Evolutionary conservation across 2,888 invertebrate species (phyloP).

Genomic region (Limnephilus marmoratus): DNA sequence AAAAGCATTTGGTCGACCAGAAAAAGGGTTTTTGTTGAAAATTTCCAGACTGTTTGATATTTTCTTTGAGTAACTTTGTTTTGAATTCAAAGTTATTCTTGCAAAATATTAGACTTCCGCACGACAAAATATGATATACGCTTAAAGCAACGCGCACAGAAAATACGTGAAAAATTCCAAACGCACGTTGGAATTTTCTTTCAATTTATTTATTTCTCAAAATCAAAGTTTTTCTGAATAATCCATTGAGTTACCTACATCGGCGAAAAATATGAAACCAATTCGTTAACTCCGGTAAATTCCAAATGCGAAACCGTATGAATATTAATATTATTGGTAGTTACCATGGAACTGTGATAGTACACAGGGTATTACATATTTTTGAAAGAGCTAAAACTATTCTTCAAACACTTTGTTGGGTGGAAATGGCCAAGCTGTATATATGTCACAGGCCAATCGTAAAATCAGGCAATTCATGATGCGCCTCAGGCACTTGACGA

Average conservation of each 20-base stretch:
- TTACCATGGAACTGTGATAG: too few relatives aligned
- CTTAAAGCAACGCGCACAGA: background rate
- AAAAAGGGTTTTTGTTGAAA: background rate
- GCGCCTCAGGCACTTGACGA: too few relatives aligned
- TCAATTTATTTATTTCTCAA: background rate
- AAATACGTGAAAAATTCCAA: background rate
- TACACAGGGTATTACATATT: too few relatives aligned
- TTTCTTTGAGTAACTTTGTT: background rate
- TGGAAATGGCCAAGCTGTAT: too few relatives aligned
- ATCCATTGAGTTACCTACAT: background rate
- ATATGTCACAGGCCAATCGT: too few relatives aligned
- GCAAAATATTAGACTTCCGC: background rate
- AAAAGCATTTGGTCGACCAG: background rate
- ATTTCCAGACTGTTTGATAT: background rate
- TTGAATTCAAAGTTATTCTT: background rate
- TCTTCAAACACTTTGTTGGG: background rate
- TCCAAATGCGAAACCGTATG: background rate
- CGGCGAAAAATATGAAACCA: background rate
- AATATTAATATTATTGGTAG: too few relatives aligned
- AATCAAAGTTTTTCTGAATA: background rate
- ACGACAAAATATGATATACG: background rate
- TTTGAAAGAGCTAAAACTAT: background rate
- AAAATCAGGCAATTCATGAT: too few relatives aligned
- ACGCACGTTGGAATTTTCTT: background rate
- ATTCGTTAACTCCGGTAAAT: background rate